A percentile compares a stretch with the other conserved stretches of the same genome.
These are phyloP conservation scores for Panthera uncia DNA, from an alignment of 2,113 vertebrate genomes.

Conservation along the genomic window DNA sequence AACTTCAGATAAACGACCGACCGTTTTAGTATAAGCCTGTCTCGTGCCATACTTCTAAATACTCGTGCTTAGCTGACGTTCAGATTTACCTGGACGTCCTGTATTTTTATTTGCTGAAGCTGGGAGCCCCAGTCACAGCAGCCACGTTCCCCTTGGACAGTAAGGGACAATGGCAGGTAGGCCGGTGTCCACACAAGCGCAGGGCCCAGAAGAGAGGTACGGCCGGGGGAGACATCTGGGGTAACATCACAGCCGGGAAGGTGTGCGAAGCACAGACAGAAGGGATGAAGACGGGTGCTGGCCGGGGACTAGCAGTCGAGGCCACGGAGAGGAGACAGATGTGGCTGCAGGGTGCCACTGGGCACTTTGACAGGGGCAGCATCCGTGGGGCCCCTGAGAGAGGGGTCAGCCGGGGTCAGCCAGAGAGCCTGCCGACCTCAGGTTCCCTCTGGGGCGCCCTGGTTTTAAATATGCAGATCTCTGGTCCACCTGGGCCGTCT, in stretches of 20 bases:
- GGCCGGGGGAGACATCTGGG: not conserved
- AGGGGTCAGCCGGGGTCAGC: not conserved
- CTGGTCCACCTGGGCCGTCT: not conserved
- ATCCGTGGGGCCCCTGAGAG: not conserved
- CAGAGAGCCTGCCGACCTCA: fast-evolving
- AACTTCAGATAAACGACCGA: not conserved
- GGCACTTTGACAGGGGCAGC: not conserved
- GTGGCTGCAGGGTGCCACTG: not conserved
- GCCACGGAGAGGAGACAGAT: too few relatives aligned
- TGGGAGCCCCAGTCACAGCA: not conserved
- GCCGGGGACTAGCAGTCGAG: not conserved
- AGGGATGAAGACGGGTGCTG: too few relatives aligned
- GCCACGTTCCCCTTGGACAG: not conserved
- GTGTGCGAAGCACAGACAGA: not conserved
- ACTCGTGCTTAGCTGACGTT: not conserved
- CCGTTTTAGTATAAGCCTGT: not conserved
- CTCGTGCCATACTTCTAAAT: not conserved
- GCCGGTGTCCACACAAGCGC: not conserved
- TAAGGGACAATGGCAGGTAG: not conserved
- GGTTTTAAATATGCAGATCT: not conserved
- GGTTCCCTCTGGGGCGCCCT: fast-evolving
- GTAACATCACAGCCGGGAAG: fast-evolving
- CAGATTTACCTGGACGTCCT: not conserved
- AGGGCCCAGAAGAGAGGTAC: not conserved
- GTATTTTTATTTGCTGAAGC: too few relatives aligned